These are phyloP conservation scores for Apostichopus parvimensis DNA, from an alignment of 35 echinoderm and acorn worm genomes.

Conservation along the genomic window DNA sequence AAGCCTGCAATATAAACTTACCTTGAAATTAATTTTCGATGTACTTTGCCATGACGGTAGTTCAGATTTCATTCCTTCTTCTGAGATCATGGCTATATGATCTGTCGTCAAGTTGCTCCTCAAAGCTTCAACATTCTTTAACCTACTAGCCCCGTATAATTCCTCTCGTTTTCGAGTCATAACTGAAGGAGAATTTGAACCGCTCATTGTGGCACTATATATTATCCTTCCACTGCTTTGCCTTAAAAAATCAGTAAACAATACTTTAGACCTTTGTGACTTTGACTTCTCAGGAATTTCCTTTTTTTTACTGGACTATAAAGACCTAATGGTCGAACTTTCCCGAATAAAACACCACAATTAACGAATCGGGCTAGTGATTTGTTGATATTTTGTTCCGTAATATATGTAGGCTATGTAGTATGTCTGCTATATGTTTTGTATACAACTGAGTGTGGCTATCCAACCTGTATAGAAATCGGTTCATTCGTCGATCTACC, in stretches of 20 bases:
- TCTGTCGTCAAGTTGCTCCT: conserved; percentile 15
- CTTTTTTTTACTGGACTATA: no score
- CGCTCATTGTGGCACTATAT: neutral
- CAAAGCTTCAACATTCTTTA: conserved; percentile 12
- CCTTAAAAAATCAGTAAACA: no score
- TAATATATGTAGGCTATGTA: no score
- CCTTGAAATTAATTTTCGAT: conserved; percentile 43
- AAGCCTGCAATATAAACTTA: neutral
- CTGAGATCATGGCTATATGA: conserved; percentile 8
- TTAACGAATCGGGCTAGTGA: no score
- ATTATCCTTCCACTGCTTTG: no score
- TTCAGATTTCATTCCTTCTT: conserved; percentile 1
- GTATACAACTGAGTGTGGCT: neutral
- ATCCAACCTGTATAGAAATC: neutral
- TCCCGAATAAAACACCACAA: no score
- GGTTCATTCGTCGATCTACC: no score
- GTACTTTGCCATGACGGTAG: conserved; percentile 35
- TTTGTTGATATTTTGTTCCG: no score
- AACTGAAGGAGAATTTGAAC: neutral
- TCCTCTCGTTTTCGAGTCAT: conserved; percentile 33
- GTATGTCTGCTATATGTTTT: no score
- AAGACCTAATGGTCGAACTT: no score
- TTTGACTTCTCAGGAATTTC: no score
- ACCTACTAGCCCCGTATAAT: neutral
- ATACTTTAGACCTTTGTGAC: no score